Evolutionary conservation across 53 echinoderm and acorn worm species (phyloP), one percentile per base, ranked within the genome.

Genomic region (Actinopyga echinites): DNA sequence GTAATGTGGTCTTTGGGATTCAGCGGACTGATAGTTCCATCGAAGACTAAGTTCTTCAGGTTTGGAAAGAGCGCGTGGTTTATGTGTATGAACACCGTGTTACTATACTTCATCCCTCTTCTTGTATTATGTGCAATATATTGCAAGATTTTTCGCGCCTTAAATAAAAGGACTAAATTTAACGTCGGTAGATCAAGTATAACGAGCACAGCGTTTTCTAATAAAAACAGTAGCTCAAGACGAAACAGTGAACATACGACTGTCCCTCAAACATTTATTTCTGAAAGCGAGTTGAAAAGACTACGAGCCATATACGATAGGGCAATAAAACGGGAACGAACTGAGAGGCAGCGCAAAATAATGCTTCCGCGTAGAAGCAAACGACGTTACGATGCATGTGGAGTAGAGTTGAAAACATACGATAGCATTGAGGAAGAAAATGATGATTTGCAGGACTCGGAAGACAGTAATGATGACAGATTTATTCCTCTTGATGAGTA

Each of bases 401-500:
- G 45, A 19, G 74, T 71, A 33, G 86, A 85, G 31, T 55, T 96
- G n/a, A 82, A 86, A 54, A 85, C 92, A 24, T 96, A 96, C 57
- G 93, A 91, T 30, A 96, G 96, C 61, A 96, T 96, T 40, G 91
- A 96, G 30, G 96, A 96, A 65, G 96, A 96, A 33, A 83, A 84
- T 53, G 40, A 89, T 13, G 79, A 89, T 32, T 78, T 69, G 6
- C 84, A 59, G 28, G 83, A 86, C 20, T 64, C 74, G 15, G 32
- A 86, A 13, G 84, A 65, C n/a, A 66, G 45, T 33, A 49, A 13
- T 0, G 74, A 36, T 9, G 63, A 86, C 49, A 49, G 17, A 49
- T 49, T 13, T 49, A 17, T 10, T 13, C 0, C 49, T 15, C 49
- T 17, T 49, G 49, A 49, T 49, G 49, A 49, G 49, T 49, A 49